phyloP scores from a whole-genome alignment of 2,113 vertebrate genomes.

The Pterocles orientalis region DNA sequence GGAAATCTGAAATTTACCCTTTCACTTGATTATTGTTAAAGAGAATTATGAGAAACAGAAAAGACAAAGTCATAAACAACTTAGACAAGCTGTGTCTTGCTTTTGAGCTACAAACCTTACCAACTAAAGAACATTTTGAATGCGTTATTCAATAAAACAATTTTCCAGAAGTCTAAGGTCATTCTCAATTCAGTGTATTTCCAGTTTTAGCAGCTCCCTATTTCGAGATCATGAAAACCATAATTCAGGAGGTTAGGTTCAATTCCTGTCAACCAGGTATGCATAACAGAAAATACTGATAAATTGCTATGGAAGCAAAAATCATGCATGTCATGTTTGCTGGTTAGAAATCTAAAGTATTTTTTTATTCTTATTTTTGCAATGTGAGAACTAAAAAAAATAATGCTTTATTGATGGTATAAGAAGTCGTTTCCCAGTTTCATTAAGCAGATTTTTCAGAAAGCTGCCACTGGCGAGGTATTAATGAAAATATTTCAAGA shows the following conservation, averaged over 20 bases:
- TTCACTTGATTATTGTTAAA: background rate
- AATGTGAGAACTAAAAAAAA: background rate
- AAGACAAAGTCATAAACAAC: background rate
- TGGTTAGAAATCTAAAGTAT: background rate
- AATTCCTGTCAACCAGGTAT: background rate
- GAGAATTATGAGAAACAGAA: background rate
- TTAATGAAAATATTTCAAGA: background rate
- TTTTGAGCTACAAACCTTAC: background rate
- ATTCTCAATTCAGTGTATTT: background rate
- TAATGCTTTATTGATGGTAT: background rate
- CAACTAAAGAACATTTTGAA: background rate
- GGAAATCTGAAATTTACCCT: background rate
- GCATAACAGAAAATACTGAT: background rate
- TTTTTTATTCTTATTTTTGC: background rate
- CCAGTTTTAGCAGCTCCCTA: background rate
- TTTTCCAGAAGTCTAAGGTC: background rate
- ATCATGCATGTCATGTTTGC: background rate
- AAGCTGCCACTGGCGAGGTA: background rate
- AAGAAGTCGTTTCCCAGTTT: background rate
- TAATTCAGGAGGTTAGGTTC: background rate
- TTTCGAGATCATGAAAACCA: background rate
- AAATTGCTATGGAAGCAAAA: background rate
- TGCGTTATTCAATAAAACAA: accelerated
- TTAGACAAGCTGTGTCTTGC: background rate
- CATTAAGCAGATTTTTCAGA: background rate